phyloP scores from a whole-genome alignment of 2,113 vertebrate genomes.

The Diphyllodes magnificus region DNA sequence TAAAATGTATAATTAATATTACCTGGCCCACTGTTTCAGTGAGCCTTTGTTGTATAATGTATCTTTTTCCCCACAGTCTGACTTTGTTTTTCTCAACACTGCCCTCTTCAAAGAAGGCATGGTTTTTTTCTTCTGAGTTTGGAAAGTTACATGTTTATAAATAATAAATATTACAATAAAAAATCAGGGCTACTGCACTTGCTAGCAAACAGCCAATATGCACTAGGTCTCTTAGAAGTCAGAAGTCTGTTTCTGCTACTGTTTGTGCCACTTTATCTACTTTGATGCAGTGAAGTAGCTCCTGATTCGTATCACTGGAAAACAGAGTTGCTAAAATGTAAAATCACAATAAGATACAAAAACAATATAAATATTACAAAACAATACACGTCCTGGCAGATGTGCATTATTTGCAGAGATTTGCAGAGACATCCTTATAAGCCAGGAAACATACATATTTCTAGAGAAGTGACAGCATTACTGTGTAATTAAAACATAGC shows the following conservation, averaged over 20 bases:
- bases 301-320: neutral
- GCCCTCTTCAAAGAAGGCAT: slow-evolving; percentile 35
- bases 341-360: neutral
- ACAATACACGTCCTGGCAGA: neutral
- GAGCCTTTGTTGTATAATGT: slow-evolving; percentile 53
- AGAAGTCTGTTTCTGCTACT: neutral
- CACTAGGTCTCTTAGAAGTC: neutral
- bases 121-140: slow-evolving; percentile 22
- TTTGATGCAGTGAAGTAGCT: neutral
- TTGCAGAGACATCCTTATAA: neutral
- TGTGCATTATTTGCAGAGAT: neutral
- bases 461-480: neutral
- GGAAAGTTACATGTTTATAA: slow-evolving; percentile 31
- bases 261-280: neutral
- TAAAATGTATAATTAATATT: neutral
- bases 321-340: neutral
- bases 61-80: neutral
- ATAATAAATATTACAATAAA: slow-evolving; percentile 55
- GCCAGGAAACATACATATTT: neutral
- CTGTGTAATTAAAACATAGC: neutral
- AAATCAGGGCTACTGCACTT: slow-evolving; percentile 21
- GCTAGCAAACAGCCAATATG: neutral
- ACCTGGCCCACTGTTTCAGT: neutral
- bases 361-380: neutral
- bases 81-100: slow-evolving; percentile 24